Conservation (phyloP, 2,113 vertebrate species). For the Atherinomorus stipes region DNA sequence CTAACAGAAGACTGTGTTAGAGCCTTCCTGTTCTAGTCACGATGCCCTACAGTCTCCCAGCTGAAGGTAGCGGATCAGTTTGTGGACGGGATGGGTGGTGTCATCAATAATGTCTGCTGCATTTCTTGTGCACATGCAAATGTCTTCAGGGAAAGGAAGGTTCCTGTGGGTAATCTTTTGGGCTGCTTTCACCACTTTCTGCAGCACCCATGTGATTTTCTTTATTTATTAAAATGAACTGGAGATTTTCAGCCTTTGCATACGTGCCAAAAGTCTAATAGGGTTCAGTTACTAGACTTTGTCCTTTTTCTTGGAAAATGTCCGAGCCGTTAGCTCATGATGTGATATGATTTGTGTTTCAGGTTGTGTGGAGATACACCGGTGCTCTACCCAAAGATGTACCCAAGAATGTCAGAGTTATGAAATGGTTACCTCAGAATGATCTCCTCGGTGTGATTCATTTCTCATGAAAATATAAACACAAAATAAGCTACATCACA, state of each 20-base stretch:
- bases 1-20: too few relatives aligned
- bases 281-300: conserved; percentile 21
- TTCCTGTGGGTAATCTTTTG: not conserved
- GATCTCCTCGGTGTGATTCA: conserved; percentile 90
- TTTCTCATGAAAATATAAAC: not conserved
- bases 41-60: too few relatives aligned
- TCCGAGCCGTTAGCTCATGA: not conserved
- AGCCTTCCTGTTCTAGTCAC: too few relatives aligned
- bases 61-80: too few relatives aligned
- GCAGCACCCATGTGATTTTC: too few relatives aligned
- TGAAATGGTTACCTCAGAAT: conserved; percentile 98
- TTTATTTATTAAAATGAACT: too few relatives aligned
- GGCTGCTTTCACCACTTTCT: not conserved
- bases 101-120: too few relatives aligned
- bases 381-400: conserved; percentile 83
- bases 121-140: too few relatives aligned
- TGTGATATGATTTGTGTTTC: conserved; percentile 31
- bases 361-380: conserved; percentile 94
- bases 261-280: not conserved
- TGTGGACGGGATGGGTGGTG: too few relatives aligned
- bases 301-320: not conserved
- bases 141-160: too few relatives aligned
- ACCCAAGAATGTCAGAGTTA: conserved; percentile 86
- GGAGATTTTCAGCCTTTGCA: not conserved
- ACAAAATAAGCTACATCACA: not conserved